phyloP scores from a whole-genome alignment of 2,797 vertebrate genomes.

The Schizopygopsis malacanthus region DNA sequence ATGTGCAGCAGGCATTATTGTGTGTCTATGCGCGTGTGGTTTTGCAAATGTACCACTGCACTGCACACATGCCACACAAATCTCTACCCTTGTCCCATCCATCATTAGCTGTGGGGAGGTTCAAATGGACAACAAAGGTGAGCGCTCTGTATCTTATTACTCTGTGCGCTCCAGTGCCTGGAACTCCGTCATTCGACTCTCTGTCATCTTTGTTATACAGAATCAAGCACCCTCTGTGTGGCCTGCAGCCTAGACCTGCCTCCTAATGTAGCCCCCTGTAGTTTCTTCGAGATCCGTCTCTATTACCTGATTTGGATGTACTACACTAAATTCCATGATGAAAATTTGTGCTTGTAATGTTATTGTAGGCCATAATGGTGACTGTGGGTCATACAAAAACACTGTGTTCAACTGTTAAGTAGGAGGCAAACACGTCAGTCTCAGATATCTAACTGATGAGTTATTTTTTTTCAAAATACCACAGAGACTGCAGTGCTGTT shows the following conservation, averaged over 20 bases:
- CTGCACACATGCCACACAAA: conserved; percentile 18
- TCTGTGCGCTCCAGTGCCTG: conserved; percentile 37
- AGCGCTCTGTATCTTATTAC: conserved; percentile 51
- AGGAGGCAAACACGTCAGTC: conserved; percentile 4
- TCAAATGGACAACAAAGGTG: conserved; percentile 42
- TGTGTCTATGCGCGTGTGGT: conserved; percentile 21
- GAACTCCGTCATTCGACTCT: conserved; percentile 55
- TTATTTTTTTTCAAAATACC: conserved; percentile 11
- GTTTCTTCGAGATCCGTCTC: neutral
- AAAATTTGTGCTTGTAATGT: conserved; percentile 7
- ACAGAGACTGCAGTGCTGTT: conserved; percentile 27
- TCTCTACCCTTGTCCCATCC: conserved; percentile 35
- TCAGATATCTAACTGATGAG: neutral
- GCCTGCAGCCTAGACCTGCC: neutral
- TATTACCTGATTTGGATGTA: conserved; percentile 16
- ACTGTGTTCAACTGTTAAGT: conserved; percentile 26
- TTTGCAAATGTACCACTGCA: conserved; percentile 23
- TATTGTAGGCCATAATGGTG: conserved; percentile 18
- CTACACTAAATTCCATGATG: conserved; percentile 23
- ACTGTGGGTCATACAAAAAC: neutral
- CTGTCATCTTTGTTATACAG: neutral
- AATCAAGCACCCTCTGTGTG: conserved; percentile 18
- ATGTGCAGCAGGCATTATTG: neutral
- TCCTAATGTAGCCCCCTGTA: neutral
- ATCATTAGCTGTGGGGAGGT: conserved; percentile 43